These are phyloP conservation scores for Synergus umbraculus DNA, from an alignment of 2,888 invertebrate species.

Conservation along the genomic window DNA sequence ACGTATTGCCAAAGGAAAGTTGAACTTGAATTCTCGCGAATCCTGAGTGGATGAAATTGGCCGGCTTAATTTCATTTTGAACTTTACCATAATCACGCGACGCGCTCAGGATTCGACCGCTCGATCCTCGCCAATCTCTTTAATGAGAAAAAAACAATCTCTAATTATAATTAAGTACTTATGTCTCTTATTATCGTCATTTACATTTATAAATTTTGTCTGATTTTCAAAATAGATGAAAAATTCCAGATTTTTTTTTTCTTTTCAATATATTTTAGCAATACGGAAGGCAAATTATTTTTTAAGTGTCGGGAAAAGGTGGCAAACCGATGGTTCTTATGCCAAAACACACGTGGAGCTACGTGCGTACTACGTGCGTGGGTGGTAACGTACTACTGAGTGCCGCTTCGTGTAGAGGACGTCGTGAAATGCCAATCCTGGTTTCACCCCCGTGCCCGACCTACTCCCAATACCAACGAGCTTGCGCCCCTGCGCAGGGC, in stretches of 20 bases:
- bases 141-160: slow-evolving; percentile 64
- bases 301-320: slow-evolving; percentile 38
- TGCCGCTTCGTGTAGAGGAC: slow-evolving; percentile 57
- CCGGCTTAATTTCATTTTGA: slow-evolving; percentile 64
- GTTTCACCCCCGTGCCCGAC: slow-evolving; percentile 46
- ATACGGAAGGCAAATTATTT: slow-evolving; percentile 78
- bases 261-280: slow-evolving; percentile 75
- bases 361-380: slow-evolving; percentile 80
- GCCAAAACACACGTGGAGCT: slow-evolving; percentile 69
- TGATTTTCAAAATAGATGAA: slow-evolving; percentile 59
- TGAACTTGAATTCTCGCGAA: neutral
- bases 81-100: slow-evolving; percentile 64
- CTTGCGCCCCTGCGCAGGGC: slow-evolving; percentile 62
- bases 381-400: slow-evolving; percentile 77
- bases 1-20: slow-evolving; percentile 8
- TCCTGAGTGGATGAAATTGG: neutral
- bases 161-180: slow-evolving; percentile 50
- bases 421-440: slow-evolving; percentile 50
- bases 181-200: neutral
- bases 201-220: neutral
- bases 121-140: slow-evolving; percentile 77
- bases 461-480: slow-evolving; percentile 57
- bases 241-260: neutral
- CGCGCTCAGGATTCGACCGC: slow-evolving; percentile 41
- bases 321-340: slow-evolving; percentile 68